Conservation (phyloP, 2,797 vertebrate genomes). For the Pyrocephalus nanus region DNA sequence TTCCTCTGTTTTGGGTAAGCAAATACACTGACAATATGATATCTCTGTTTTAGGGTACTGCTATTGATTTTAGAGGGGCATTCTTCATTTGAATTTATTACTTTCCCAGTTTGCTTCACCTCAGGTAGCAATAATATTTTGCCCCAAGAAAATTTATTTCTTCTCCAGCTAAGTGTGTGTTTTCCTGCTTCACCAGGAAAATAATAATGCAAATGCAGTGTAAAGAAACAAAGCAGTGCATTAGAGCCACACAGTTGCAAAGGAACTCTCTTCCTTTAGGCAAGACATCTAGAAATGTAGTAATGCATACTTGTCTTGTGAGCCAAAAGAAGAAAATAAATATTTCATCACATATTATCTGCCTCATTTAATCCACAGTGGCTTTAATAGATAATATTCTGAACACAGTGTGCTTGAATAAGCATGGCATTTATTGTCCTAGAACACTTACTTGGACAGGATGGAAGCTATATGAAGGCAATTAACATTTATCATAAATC, state of each 20-base stretch:
- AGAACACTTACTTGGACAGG: constrained; percentile 41
- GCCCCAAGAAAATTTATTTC: neutral
- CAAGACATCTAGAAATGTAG: neutral
- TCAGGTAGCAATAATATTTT: neutral
- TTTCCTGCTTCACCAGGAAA: neutral
- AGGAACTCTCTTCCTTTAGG: neutral
- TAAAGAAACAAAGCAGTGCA: neutral
- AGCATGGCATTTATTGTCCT: constrained; percentile 59
- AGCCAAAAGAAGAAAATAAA: constrained; percentile 62
- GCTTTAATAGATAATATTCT: constrained; percentile 65
- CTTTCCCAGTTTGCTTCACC: neutral
- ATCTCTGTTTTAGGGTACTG: neutral
- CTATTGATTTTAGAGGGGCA: neutral
- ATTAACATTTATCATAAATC: constrained; percentile 74
- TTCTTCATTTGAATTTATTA: constrained; percentile 2
- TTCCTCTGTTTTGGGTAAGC: neutral
- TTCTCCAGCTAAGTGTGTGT: neutral
- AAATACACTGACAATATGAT: neutral
- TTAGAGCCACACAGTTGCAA: neutral
- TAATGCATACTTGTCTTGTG: constrained; percentile 38
- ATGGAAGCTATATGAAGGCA: constrained; percentile 57
- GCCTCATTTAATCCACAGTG: constrained; percentile 67
- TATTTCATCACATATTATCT: constrained; percentile 65
- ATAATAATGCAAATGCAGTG: neutral
- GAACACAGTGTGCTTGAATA: constrained; percentile 33